Conservation (phyloP, 2,888 invertebrate genomes). For the Apantesis nais region DNA sequence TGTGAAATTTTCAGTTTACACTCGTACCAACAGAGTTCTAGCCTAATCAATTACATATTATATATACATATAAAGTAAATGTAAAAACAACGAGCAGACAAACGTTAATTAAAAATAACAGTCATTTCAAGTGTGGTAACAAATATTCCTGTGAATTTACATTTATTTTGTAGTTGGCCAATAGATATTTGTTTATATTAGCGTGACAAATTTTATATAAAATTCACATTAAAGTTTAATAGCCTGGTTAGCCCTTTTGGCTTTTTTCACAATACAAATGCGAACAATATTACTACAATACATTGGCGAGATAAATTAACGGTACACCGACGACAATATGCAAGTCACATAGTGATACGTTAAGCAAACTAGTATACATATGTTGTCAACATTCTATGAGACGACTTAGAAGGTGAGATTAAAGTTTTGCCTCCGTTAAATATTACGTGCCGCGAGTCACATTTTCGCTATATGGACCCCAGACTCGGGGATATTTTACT, state of each 20-base stretch:
- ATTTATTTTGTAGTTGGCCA: not conserved
- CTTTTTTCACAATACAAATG: not conserved
- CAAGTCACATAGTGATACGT: slow-evolving; percentile 34
- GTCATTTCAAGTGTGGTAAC: not conserved
- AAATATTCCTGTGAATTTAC: not conserved
- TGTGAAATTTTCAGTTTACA: too few relatives aligned
- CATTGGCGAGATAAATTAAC: slow-evolving; percentile 13
- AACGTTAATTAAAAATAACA: too few relatives aligned
- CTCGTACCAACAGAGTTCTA: too few relatives aligned
- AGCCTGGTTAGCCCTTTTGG: not conserved
- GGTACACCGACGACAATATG: slow-evolving; percentile 32
- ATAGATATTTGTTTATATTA: not conserved
- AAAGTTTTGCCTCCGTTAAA: slow-evolving; percentile 65
- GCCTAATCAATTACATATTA: too few relatives aligned
- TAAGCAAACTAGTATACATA: slow-evolving; percentile 41
- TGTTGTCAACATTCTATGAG: slow-evolving; percentile 36
- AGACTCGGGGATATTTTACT: slow-evolving; percentile 58
- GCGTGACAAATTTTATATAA: not conserved
- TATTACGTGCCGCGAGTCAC: slow-evolving; percentile 69
- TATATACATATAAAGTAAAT: too few relatives aligned
- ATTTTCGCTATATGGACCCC: slow-evolving; percentile 63
- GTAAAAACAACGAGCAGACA: not conserved
- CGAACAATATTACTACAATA: not conserved
- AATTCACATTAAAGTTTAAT: not conserved
- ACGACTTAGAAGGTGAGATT: slow-evolving; percentile 56